phyloP scores from a whole-genome alignment of 2,797 vertebrate species.

The Bovichtus variegatus region DNA sequence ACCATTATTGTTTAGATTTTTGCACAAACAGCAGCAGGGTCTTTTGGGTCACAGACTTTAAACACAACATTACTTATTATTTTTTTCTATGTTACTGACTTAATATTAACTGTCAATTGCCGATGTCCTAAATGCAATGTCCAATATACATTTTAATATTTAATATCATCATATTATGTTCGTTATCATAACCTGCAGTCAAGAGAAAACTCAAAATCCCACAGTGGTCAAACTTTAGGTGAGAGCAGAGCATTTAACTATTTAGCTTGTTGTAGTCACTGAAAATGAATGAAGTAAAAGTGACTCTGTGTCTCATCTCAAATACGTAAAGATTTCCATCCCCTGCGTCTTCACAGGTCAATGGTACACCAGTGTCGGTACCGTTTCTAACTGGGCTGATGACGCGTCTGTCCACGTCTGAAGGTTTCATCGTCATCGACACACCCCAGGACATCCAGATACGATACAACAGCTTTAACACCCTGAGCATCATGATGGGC shows the following conservation, averaged over 20 bases:
- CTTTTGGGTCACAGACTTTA: no score
- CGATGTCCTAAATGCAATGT: no score
- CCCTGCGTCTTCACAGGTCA: conserved; percentile 86
- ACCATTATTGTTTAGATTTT: no score
- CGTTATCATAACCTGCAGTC: background rate
- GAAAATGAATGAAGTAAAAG: background rate
- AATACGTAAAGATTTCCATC: background rate
- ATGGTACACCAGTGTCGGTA: conserved; percentile 93
- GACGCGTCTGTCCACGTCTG: conserved; percentile 94
- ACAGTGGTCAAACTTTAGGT: background rate
- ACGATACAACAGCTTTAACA: conserved; percentile 95
- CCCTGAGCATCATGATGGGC: conserved; percentile 94
- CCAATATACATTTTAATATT: no score
- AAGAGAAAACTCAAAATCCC: no score
- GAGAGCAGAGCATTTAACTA: background rate
- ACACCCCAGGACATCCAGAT: conserved; percentile 97
- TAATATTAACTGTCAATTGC: no score
- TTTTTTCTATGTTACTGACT: no score
- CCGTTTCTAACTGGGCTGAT: conserved; percentile 95
- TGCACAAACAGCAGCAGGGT: no score
- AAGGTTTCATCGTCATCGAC: conserved; percentile 97
- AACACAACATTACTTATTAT: no score
- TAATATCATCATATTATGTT: background rate
- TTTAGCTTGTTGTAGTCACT: no score
- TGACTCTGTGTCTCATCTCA: background rate